Evolutionary conservation across 2,797 vertebrate genomes (phyloP), one percentile per base, ranked within the genome.

Genomic region (Falco naumanni): DNA sequence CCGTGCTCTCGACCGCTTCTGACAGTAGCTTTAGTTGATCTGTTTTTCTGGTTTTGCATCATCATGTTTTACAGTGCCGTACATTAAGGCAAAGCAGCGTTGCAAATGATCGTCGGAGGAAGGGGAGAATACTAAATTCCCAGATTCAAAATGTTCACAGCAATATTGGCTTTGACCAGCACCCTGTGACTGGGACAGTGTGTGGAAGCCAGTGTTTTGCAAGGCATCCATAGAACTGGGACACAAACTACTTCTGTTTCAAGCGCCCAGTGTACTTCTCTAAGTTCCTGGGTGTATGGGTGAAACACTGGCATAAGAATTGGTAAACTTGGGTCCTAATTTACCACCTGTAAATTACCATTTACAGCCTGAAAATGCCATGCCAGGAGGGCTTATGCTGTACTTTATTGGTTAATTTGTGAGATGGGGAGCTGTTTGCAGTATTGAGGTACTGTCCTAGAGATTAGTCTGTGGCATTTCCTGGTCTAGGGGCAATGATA

Each of bases 401-500:
- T 24, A 18, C 19, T 66, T 41, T 14, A 16, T 18, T 66, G 47
- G 21, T 51, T 56, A 33, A 9, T 64, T 12, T 64, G 24, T 68
- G 83, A 85, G 26, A 20, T 29, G 39, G 3, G 21, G 41, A 56
- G 33, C 45, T 81, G 26, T 29, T 63, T 22, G 20, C 13, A 25
- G 1, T 31, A 47, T 29, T 26, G 34, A 66, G 53, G 45, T 14
- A 1, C 39, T 70, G 16, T 50, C n/a, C 31, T 37, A 33, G 34
- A 70, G n/a, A 10, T 68, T 0, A 43, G 10, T 22, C 33, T 0
- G 5, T 13, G 24, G 33, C 26, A 10, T 53, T 84, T 71, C 20
- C 16, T 0, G 0, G 5, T 28, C 31, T 33, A 28, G 60, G 59
- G 53, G n/a, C 21, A 43, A 21, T 34, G 26, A 5, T 1, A 59